Percentiles rank a stretch among this genome's conserved stretches.
These are phyloP conservation scores for Lutjanus argentimaculatus DNA, from an alignment of 2,797 vertebrate genomes.

Conservation along the genomic window DNA sequence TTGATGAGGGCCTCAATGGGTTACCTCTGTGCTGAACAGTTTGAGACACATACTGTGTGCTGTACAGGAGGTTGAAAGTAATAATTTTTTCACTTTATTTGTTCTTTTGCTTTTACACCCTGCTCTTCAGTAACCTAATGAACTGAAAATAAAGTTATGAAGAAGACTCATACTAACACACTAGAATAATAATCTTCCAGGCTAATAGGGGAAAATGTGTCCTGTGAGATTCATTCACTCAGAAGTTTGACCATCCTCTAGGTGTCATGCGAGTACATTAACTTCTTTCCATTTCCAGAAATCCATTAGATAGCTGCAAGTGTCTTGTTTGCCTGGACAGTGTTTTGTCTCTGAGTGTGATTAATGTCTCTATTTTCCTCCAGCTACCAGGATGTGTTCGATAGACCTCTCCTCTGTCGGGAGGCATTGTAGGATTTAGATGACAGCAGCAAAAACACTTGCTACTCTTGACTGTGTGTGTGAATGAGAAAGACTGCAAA, in stretches of 20 bases:
- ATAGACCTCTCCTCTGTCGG: constrained; percentile 18
- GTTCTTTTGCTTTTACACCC: neutral
- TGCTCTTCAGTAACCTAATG: neutral
- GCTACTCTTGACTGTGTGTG: neutral
- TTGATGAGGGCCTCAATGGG: neutral
- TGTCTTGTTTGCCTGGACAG: neutral
- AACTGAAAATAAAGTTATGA: neutral
- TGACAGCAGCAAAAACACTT: neutral
- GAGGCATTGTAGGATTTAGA: constrained; percentile 6
- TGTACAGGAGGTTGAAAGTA: neutral
- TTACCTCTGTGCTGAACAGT: too few species aligned
- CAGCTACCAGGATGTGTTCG: constrained; percentile 9
- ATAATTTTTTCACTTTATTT: neutral
- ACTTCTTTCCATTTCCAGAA: neutral
- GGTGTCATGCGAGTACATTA: neutral
- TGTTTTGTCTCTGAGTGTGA: constrained; percentile 13
- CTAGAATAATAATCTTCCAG: neutral
- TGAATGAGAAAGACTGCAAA: constrained; percentile 5
- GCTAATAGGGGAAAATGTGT: neutral
- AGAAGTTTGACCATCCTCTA: neutral
- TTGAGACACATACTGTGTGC: neutral
- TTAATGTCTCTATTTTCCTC: constrained; percentile 17
- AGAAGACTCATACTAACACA: neutral
- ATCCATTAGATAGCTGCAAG: neutral
- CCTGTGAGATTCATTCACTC: neutral